Percentiles rank a stretch among this genome's conserved stretches.
phyloP scores from a whole-genome alignment of 2,888 invertebrate species.

The Cephonodes hylas region DNA sequence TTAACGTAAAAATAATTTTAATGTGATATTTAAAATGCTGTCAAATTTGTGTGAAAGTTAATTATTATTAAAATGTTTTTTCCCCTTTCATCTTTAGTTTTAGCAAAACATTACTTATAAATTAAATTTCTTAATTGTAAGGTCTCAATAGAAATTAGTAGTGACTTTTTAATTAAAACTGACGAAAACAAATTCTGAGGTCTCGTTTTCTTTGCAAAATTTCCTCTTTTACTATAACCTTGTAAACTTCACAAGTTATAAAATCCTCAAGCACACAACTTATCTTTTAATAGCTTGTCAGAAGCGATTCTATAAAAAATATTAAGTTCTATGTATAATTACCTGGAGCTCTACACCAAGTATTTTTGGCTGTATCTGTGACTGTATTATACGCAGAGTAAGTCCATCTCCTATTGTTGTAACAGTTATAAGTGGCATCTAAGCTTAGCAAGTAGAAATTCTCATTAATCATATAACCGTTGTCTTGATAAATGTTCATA shows the following conservation, averaged over 20 bases:
- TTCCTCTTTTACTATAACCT: too few species aligned
- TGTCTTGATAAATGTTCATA: constrained; percentile 68
- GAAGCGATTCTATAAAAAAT: not conserved
- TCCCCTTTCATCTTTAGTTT: too few species aligned
- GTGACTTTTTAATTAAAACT: too few species aligned
- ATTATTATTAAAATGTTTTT: too few species aligned
- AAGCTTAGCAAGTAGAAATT: constrained; percentile 23
- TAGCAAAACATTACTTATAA: too few species aligned
- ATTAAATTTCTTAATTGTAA: too few species aligned
- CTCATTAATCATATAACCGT: constrained; percentile 61
- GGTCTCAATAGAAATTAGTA: too few species aligned
- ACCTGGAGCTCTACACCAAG: constrained; percentile 56
- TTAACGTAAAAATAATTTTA: too few species aligned
- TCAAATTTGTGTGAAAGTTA: too few species aligned
- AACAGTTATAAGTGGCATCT: constrained; percentile 40
- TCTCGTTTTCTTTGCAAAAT: too few species aligned
- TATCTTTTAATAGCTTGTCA: not conserved
- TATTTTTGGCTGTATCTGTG: constrained; percentile 55
- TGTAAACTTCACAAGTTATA: not conserved
- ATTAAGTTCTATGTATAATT: constrained; percentile 4
- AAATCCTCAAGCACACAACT: not conserved
- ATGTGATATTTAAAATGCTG: too few species aligned
- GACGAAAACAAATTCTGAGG: too few species aligned
- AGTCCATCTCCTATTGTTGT: constrained; percentile 44
- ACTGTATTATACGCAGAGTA: constrained; percentile 39